Evolutionary conservation across 2,888 invertebrate species (phyloP), one percentile per base, ranked within the genome.

Genomic region (Acleris sparsana): DNA sequence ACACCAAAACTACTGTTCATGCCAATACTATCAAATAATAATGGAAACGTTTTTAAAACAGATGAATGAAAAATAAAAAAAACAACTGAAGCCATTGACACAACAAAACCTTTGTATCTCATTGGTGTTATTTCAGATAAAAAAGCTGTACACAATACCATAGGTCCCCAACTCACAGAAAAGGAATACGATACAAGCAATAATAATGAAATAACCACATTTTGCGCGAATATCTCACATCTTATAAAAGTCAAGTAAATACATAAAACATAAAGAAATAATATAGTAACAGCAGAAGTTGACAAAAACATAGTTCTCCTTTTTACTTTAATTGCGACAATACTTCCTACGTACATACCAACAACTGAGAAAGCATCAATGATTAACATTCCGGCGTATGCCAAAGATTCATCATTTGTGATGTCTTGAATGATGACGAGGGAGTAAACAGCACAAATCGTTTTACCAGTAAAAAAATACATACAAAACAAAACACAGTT

Each of bases 121-220:
- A 63, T 57, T 6, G 67, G 67, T 3, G 59, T 51, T 18, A 59
- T 49, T 58, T 67, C 62, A 13, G 53, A 62, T 2, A 11, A n/a
- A 17, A 49, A 39, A 5, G 48, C 44, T 18, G 63, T 63, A 6
- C 57, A 44, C 9, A 63, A 29, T 9, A 57, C 44, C 57, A 63
- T 51, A 18, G 63, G 63, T 9, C 63, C 63, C 63, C 57, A 63
- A 16, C 63, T 63, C 5, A 63, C 63, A 46, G 57, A 57, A n/a
- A 63, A 63, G 16, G 57, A 52, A 18, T 63, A 63, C 17, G 57
- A 11, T 9, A 63, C 11, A 6, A 63, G 44, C 11, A 63, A 46
- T 16, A 49, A 43, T 2, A 63, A 18, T n/a, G 63, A 51, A 43
- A 57, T 5, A n/a, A 52, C 13, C 2, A 16, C 5, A 11, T 56